Evolutionary conservation across 2,888 invertebrate genomes (phyloP), one percentile per base, ranked within the genome.

Genomic region (Schrankia costaestrigalis): DNA sequence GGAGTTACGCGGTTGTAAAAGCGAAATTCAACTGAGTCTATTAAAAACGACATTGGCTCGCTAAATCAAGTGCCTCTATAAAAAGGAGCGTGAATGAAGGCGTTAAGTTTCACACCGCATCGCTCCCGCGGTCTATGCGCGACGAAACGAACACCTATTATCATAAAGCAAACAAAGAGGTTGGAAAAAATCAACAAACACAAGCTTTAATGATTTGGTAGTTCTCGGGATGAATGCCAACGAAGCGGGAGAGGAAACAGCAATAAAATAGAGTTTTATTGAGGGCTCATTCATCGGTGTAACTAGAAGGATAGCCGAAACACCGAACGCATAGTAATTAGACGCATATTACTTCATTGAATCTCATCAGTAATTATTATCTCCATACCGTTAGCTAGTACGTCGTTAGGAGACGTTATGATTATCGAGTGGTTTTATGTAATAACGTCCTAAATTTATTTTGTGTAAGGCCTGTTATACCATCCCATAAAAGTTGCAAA

Each of bases 101-200:
- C 82, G 87, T 85, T 70, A 86, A 78, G 78, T 87, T 85, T 86
- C 86, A 87, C 86, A 84, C 86, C 74, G 59, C 67, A 71, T 76
- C 76, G 74, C 78, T 76, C 73, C 78, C 68, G 82, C 65, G 61
- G 56, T 66, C 65, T 46, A 59, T 58, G 63, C 68, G 69, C 72
- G 70, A 70, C 73, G 75, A 82, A 79, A 78, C 81, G 72, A 81
- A 85, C 80, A 78, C 84, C 82, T 79, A 84, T 85, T 86, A 86
- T 86, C 87, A 86, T 84, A 87, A 83, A 82, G 72, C 80, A 84
- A 86, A 86, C 83, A 85, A 82, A 77, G 73, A 76, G 51, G 65
- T 66, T 66, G 49, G 70, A 79, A 80, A 83, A 82, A 83, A 78
- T 72, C 76, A 81, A 84, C 83, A 83, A 83, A 83, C 75, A 79